Evolutionary conservation across 2,113 vertebrate species (phyloP).

Genomic region (human (Homo sapiens)): GRCh38 chr2:18779501-18780000

Average conservation of each 20-base stretch:
- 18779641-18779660: neutral
- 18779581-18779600: neutral
- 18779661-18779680: neutral
- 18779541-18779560: neutral
- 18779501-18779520: neutral
- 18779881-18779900: too few species aligned
- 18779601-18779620: neutral
- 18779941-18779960: neutral
- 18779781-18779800: neutral
- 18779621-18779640: neutral
- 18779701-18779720: neutral
- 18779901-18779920: neutral
- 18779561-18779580: neutral
- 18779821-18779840: too few species aligned
- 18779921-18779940: neutral
- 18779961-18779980: neutral
- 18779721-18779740: neutral
- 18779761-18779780: neutral
- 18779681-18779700: neutral
- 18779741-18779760: neutral
- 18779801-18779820: too few species aligned
- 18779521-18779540: neutral
- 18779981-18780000: neutral
- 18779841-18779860: too few species aligned
- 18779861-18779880: too few species aligned